phyloP scores from a whole-genome alignment of 2,888 invertebrate species.

The Bellardia pandia region DNA sequence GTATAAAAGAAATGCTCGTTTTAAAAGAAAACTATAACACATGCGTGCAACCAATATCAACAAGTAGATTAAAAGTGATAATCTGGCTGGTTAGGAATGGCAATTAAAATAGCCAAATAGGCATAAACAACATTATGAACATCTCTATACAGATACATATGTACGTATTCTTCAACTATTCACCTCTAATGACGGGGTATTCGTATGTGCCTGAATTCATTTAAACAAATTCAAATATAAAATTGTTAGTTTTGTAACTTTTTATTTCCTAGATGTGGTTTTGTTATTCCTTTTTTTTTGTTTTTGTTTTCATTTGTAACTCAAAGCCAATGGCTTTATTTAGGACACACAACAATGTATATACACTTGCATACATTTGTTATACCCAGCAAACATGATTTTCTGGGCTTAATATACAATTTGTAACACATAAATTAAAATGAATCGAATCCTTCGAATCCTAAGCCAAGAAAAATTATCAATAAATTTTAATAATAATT shows the following conservation, averaged over 20 bases:
- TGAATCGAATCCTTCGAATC: too few species aligned
- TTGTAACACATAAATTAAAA: too few species aligned
- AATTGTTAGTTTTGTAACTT: not conserved
- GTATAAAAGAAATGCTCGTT: too few species aligned
- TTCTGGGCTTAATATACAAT: too few species aligned
- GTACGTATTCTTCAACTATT: not conserved
- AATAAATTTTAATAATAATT: too few species aligned
- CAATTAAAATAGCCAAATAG: not conserved
- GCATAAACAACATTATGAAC: not conserved
- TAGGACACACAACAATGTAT: not conserved
- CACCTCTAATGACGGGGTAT: not conserved
- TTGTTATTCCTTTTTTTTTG: slow-evolving; percentile 5
- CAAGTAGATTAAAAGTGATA: too few species aligned
- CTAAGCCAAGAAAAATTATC: too few species aligned
- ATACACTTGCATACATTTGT: too few species aligned
- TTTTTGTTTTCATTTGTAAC: slow-evolving; percentile 27
- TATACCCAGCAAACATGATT: not conserved
- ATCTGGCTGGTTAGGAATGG: not conserved
- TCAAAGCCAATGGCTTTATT: slow-evolving; percentile 41
- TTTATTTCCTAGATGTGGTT: not conserved
- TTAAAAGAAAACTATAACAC: too few species aligned
- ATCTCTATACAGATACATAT: not conserved
- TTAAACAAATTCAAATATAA: not conserved
- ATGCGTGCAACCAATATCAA: too few species aligned
- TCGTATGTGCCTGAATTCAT: not conserved